Evolutionary conservation across 2,888 invertebrate genomes (phyloP).

Genomic region (Lepas anatifera): DNA sequence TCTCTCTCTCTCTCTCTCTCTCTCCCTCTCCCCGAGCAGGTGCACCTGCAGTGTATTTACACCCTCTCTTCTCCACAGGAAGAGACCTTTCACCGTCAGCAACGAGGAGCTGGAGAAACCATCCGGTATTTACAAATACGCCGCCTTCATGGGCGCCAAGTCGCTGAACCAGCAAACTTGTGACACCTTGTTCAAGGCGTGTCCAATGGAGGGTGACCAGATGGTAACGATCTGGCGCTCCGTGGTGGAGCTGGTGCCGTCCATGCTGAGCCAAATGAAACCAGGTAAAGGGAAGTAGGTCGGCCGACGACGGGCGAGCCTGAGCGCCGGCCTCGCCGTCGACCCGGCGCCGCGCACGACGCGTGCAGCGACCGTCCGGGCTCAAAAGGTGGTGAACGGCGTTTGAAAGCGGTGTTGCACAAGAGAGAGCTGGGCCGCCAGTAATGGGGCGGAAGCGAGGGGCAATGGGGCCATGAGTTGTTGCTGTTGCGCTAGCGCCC

Average conservation of each 20-base stretch:
- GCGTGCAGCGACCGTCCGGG: too few species aligned
- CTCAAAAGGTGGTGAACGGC: too few species aligned
- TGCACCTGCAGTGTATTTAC: not conserved
- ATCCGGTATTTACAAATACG: constrained; percentile 7
- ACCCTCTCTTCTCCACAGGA: not conserved
- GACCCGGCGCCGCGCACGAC: too few species aligned
- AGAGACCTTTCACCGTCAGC: not conserved
- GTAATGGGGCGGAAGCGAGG: not conserved
- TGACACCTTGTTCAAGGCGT: not conserved
- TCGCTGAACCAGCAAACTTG: constrained; percentile 6
- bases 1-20: too few species aligned
- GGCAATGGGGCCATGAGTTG: too few species aligned
- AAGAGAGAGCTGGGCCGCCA: not conserved
- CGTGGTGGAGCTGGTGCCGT: constrained; percentile 7
- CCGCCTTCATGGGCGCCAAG: constrained; percentile 11
- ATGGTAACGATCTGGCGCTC: constrained; percentile 6
- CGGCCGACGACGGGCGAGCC: too few species aligned
- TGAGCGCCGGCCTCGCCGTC: too few species aligned
- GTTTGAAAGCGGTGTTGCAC: not conserved
- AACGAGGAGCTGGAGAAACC: constrained; percentile 10
- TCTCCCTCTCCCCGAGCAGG: too few species aligned
- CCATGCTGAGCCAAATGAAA: constrained; percentile 2
- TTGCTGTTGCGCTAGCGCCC: too few species aligned
- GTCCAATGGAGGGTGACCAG: not conserved
- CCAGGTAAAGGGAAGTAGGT: not conserved